phyloP scores from a whole-genome alignment of 2,888 invertebrate genomes.

The Pachliopta kotzebuea region DNA sequence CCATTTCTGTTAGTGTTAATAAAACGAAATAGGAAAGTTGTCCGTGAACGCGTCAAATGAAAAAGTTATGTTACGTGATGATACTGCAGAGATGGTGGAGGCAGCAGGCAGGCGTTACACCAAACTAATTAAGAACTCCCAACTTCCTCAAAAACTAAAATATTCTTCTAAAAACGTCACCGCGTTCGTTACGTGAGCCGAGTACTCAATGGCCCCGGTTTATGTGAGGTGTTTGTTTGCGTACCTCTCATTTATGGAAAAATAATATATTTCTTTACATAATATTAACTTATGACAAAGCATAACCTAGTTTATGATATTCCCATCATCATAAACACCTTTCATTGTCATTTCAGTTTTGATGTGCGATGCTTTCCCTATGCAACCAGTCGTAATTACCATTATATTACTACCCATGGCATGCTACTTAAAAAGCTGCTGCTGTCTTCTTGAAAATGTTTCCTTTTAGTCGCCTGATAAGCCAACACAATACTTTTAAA shows the following conservation, averaged over 20 bases:
- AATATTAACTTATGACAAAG: too few relatives aligned
- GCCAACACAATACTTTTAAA: too few relatives aligned
- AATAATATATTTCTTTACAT: not conserved
- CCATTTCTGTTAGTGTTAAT: slow-evolving; percentile 78
- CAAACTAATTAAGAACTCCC: slow-evolving; percentile 77
- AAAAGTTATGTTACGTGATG: slow-evolving; percentile 79
- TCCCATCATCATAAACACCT: too few relatives aligned
- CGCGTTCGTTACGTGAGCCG: slow-evolving; percentile 61
- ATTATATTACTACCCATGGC: too few relatives aligned
- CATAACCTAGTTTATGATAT: too few relatives aligned
- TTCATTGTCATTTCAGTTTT: too few relatives aligned
- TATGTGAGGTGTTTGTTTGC: not conserved
- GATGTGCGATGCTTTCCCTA: too few relatives aligned
- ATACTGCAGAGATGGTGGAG: slow-evolving; percentile 67
- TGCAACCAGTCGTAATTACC: too few relatives aligned
- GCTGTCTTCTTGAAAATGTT: too few relatives aligned
- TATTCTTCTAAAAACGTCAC: slow-evolving; percentile 78
- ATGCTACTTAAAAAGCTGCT: too few relatives aligned
- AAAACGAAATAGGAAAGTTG: slow-evolving; percentile 79
- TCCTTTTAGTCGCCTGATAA: too few relatives aligned
- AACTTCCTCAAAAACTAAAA: slow-evolving; percentile 76
- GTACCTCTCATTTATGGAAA: not conserved
- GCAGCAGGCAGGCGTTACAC: slow-evolving; percentile 65
- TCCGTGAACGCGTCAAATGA: slow-evolving; percentile 75
- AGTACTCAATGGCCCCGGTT: slow-evolving; percentile 45